Percentiles rank a stretch among this genome's conserved stretches.
Conservation (phyloP, 2,113 vertebrate genomes). For the Dermatemys mawii region DNA sequence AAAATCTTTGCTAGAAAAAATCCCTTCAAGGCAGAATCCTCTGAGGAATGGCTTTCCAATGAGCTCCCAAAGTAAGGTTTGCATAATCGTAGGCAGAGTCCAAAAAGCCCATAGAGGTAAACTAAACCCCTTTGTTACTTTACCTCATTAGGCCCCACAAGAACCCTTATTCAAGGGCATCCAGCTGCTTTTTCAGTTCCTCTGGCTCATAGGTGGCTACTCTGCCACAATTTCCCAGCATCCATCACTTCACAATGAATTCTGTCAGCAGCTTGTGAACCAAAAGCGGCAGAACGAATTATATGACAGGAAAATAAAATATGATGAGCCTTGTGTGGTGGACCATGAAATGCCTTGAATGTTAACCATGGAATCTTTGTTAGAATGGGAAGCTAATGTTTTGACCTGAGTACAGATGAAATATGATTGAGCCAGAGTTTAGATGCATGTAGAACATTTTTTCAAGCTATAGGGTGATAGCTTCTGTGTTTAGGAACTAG, state of each 20-base stretch:
- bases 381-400: not conserved
- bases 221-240: not conserved
- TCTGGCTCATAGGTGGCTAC: not conserved
- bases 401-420: not conserved
- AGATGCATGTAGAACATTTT: not conserved
- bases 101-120: not conserved
- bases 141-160: not conserved
- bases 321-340: not conserved
- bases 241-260: not conserved
- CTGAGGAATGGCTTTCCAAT: not conserved
- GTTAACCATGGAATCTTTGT: not conserved
- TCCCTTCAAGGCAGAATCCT: not conserved
- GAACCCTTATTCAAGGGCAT: not conserved
- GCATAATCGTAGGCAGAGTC: not conserved
- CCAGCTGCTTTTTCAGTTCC: not conserved
- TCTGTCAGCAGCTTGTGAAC: not conserved
- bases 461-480: not conserved
- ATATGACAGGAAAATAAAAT: not conserved
- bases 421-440: not conserved
- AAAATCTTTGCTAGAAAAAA: not conserved
- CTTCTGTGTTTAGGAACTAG: not conserved
- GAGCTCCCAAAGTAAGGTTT: not conserved
- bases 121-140: not conserved
- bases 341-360: rapidly evolving
- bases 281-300: not conserved